Base-by-base conservation (phyloP, 2,888 invertebrate species). In the Caenorhabditis zanzibari region DNA sequence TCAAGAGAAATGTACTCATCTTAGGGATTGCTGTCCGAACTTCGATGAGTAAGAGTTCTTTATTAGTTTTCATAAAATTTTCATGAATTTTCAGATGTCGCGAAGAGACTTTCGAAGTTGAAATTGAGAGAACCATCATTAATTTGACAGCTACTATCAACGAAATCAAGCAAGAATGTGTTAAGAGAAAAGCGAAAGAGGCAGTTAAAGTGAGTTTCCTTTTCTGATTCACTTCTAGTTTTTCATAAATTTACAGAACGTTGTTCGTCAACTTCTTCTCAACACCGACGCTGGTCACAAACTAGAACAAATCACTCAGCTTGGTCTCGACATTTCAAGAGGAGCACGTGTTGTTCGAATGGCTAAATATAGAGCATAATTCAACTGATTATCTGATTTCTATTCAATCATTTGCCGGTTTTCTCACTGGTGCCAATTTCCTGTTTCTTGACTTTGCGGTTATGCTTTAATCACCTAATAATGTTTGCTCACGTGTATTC, bases 21-120 rank as follows among this genome's bases (percentile, higher is more conserved):
- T 89, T 35, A 64, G 88, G 19, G 84, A 87, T 38, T 89, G 88
- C 73, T 89, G 88, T 69, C 88, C 88, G 16, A 85, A 89, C 49
- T 89, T 87, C 64, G 87, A 89, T 59, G 74, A 83, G 88, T 88
- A 35, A 56, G 85, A 10, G 12, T 38, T 76, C 0, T 35, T 44
- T n/a, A n/a, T 38, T 41, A 9, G 22, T 26, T 7, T 10, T n/a
- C n/a, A n/a, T 12, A 10, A 41, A 35, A 10, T 38, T 41, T 12
- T 38, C 38, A 38, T 38, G 7, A 12, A 14, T 28, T 49, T 86
- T 59, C 72, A 88, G 88, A 69, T 89, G 88, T 59, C 88, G 88
- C 7, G 87, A 88, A 56, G 82, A 82, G 72, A 85, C 86, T 2
- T 74, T 89, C 22, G 88, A 89, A 66, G 81, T 82, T 12, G 82